Base-by-base conservation (phyloP, 1,140 invertebrate genomes). In the Leptestheria dahalacensis region DNA sequence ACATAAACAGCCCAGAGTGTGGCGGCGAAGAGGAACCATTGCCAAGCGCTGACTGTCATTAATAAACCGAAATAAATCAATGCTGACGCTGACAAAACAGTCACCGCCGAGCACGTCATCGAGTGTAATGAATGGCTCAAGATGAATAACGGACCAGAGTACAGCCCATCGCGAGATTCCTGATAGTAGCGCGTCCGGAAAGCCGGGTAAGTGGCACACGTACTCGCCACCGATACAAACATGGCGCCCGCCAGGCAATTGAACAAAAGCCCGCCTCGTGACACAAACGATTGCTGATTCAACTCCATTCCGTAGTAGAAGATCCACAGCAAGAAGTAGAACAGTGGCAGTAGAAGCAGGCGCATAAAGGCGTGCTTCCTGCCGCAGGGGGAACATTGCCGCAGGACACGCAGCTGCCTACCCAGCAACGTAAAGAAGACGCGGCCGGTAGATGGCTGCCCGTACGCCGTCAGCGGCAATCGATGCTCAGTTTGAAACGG, bases 101-200 rank as follows among this genome's bases (percentile, higher is more conserved):
- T 82, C 4, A 90, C 69, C 29, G 88, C 78, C 3, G 86, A 88
- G 63, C 91, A 81, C 0, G 89, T 88, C 26, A 93, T 70, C 2
- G 83, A 86, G 6, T 87, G 79, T 0, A 91, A 67, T 54, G 83
- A 82, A 68, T 90, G 88, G 0, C 86, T 82, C 0, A 90, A 73
- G 0, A 93, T 73, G 62, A 92, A 82, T 61, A 88, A 79, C 0
- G 87, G 84, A 2, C 90, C 91, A 15, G 83, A 82, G 68, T 94
- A 94, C 0, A 89, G 71, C 1, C 88, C 88, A 68, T 91, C 86
- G 56, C 89, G 78, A 11, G 85, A 82, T 68, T 94, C 91, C 70
- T 92, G 87, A 62, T 91, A 92, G 69, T 91, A 93, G 24, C 87
- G 76, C 28, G 86, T 88, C n/a, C 91, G 75, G 72, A 88, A 86